These are phyloP conservation scores for Hydropsyche betteni DNA, from an alignment of 2,888 invertebrate genomes.

Conservation along the genomic window DNA sequence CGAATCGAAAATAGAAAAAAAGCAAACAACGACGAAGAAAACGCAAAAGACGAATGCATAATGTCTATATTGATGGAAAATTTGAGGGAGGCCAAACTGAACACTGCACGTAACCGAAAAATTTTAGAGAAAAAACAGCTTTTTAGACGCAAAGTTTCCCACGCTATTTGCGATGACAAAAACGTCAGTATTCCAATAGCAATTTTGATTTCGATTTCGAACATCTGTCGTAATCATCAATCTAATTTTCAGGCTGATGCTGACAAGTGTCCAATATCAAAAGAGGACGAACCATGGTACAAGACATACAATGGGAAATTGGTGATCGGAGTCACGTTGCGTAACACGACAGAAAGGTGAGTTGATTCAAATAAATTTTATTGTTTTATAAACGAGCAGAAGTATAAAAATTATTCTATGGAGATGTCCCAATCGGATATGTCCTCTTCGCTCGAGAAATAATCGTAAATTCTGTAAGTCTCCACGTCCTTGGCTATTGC, in stretches of 20 bases:
- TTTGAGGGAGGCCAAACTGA: slow-evolving; percentile 45
- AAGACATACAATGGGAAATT: slow-evolving; percentile 56
- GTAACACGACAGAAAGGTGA: slow-evolving; percentile 56
- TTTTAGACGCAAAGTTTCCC: slow-evolving; percentile 43
- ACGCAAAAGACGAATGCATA: slow-evolving; percentile 40
- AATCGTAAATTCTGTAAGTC: background rate
- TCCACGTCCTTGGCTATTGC: slow-evolving; percentile 57
- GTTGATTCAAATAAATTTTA: slow-evolving; percentile 47
- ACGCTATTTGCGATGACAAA: slow-evolving; percentile 33
- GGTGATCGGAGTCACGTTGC: slow-evolving; percentile 56
- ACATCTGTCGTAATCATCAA: background rate
- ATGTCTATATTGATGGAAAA: slow-evolving; percentile 40
- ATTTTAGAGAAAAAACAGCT: slow-evolving; percentile 39
- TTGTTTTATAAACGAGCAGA: slow-evolving; percentile 8
- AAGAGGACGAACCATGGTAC: slow-evolving; percentile 54
- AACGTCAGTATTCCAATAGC: background rate
- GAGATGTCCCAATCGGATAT: background rate
- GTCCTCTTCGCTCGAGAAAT: background rate
- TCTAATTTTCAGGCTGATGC: background rate
- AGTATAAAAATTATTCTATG: slow-evolving; percentile 49
- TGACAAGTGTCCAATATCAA: slow-evolving; percentile 51
- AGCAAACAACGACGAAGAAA: background rate
- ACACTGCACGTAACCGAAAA: slow-evolving; percentile 42
- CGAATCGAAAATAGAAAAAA: background rate
- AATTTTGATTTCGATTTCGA: background rate